phyloP scores from a whole-genome alignment of 2,888 invertebrate genomes.

The Ceramica pisi region DNA sequence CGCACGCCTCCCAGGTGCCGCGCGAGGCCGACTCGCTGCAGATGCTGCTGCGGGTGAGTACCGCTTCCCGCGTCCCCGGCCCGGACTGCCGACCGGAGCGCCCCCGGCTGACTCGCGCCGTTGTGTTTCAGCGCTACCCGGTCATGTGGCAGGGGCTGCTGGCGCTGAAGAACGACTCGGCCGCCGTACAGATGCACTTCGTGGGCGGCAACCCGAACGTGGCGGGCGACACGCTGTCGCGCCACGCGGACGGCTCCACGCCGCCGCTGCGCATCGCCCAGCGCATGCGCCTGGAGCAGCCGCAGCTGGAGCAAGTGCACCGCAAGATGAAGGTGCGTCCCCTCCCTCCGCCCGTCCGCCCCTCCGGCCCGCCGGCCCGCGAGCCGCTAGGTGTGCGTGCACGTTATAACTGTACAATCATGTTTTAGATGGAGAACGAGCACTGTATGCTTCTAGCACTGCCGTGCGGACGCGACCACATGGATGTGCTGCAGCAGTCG shows the following conservation, averaged over 20 bases:
- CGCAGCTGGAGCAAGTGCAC: conserved; percentile 98
- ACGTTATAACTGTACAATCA: neutral
- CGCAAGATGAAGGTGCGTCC: conserved; percentile 97
- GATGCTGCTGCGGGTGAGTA: conserved; percentile 93
- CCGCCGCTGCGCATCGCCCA: conserved; percentile 98
- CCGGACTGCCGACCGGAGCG: accelerated
- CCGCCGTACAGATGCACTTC: conserved; percentile 99
- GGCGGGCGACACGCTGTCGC: conserved; percentile 96
- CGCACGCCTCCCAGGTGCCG: conserved; percentile 93
- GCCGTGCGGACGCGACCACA: conserved; percentile 98
- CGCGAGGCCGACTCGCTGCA: conserved; percentile 95
- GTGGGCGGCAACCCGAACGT: conserved; percentile 98
- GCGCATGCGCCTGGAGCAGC: conserved; percentile 98
- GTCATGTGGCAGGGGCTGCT: conserved; percentile 99
- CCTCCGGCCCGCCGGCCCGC: too few species aligned
- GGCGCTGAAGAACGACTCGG: conserved; percentile 98
- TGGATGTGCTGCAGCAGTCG: conserved; percentile 98
- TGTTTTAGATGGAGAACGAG: conserved; percentile 96
- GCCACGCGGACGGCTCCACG: conserved; percentile 95
- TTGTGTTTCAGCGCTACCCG: conserved; percentile 95
- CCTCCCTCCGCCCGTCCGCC: too few species aligned
- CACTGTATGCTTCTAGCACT: conserved; percentile 98
- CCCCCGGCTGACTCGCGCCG: neutral
- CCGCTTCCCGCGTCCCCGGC: neutral
- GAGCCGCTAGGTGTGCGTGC: neutral